A percentile compares a stretch with the other conserved stretches of the same genome.
phyloP scores from a whole-genome alignment of 1,140 invertebrate species.

The Streblospio benedicti region DNA sequence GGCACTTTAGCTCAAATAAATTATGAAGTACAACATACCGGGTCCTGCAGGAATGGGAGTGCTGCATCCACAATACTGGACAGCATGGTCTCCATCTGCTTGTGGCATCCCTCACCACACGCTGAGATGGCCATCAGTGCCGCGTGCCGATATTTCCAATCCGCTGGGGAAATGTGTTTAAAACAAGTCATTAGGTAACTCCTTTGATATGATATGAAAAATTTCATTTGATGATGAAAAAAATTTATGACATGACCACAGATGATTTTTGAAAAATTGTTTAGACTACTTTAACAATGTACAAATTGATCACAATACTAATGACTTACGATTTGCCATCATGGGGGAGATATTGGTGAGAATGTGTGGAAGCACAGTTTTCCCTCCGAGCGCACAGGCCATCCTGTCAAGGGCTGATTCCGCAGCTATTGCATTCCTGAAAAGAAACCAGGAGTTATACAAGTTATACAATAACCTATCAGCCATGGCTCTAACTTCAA shows the following conservation, averaged over 20 bases:
- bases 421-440: slow-evolving; percentile 82
- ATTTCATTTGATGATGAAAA: background rate
- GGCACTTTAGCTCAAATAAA: background rate
- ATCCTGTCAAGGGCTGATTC: slow-evolving; percentile 93
- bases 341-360: slow-evolving; percentile 75
- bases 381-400: slow-evolving; percentile 80
- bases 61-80: slow-evolving; percentile 78
- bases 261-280: background rate
- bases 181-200: too few species aligned
- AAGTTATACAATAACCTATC: background rate
- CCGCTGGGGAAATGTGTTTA: slow-evolving; percentile 29
- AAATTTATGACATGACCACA: background rate
- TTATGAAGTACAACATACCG: slow-evolving; percentile 51
- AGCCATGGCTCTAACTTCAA: too few species aligned
- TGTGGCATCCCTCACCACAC: slow-evolving; percentile 94
- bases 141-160: slow-evolving; percentile 68
- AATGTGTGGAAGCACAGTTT: slow-evolving; percentile 83
- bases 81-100: slow-evolving; percentile 91
- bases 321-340: slow-evolving; percentile 73
- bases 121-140: slow-evolving; percentile 97
- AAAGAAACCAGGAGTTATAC: background rate
- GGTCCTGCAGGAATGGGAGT: slow-evolving; percentile 76
- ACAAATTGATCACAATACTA: background rate
- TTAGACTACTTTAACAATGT: background rate
- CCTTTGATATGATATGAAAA: too few species aligned